A percentile compares a stretch with the other conserved stretches of the same genome.
phyloP scores from a whole-genome alignment of 2,888 invertebrate genomes.

The Archaeoteleia sp. region DNA sequence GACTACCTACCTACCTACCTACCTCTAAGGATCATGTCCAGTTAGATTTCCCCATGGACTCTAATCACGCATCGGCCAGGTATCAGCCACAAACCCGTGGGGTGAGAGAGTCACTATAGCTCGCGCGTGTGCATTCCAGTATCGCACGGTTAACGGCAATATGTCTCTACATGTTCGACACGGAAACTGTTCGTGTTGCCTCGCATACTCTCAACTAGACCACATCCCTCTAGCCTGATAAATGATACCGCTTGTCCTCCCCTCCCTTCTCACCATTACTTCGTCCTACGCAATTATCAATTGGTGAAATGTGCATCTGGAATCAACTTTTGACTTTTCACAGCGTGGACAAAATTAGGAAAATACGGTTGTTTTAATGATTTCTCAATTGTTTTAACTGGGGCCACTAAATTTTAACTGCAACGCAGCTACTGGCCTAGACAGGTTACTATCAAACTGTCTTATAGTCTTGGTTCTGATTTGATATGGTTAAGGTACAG shows the following conservation, averaged over 20 bases:
- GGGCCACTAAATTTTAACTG: too few species aligned
- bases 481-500: too few species aligned
- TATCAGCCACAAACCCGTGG: slow-evolving; percentile 64
- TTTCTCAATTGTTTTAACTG: too few species aligned
- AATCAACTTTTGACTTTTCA: slow-evolving; percentile 25
- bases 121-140: slow-evolving; percentile 10
- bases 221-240: slow-evolving; percentile 41
- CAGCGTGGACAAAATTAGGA: slow-evolving; percentile 17
- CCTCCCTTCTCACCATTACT: slow-evolving; percentile 17
- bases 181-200: slow-evolving; percentile 49
- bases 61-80: slow-evolving; percentile 69
- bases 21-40: slow-evolving; percentile 65
- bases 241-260: slow-evolving; percentile 19
- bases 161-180: slow-evolving; percentile 61
- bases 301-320: slow-evolving; percentile 25
- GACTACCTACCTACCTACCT: slow-evolving; percentile 5
- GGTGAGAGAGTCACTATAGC: slow-evolving; percentile 43
- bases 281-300: slow-evolving; percentile 29
- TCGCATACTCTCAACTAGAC: slow-evolving; percentile 37
- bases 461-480: too few species aligned
- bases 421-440: too few species aligned
- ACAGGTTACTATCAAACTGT: too few species aligned
- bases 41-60: slow-evolving; percentile 71
- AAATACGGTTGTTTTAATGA: too few species aligned
- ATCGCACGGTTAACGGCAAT: slow-evolving; percentile 57